Evolutionary conservation across 2,113 vertebrate genomes (phyloP), one percentile per base, ranked within the genome.

Genomic region (Lipotes vexillifer): DNA sequence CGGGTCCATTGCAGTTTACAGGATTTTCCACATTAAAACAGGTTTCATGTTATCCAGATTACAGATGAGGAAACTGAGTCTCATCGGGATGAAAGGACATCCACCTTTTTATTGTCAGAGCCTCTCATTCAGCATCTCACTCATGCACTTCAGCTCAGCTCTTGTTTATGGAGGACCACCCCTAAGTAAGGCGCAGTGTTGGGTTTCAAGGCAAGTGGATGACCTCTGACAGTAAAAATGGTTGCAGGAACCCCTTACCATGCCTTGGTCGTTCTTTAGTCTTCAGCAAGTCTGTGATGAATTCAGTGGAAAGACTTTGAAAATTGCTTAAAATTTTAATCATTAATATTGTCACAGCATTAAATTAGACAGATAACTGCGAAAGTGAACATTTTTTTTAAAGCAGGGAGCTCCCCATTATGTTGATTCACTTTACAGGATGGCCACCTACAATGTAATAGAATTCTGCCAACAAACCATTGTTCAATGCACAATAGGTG

Each of bases 121-220:
- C 20, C 33, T 25, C n/a, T 72, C 3, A 23, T 44, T 49, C 17
- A 33, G 5, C 8, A 1, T 44, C 78, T 93, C 71, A 11, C 9
- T 31, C 57, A 9, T 5, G 8, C 0, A 0, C 12, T 13, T 27
- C 31, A n/a, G 9, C 33, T 18, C 23, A 6, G 14, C 38, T 29
- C 9, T 5, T 2, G 1, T 44, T 17, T 31, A 23, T 13, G 18
- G 63, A 68, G 33, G 13, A 31, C 15, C 0, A 0, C 6, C 36
- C 25, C 18, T 1, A 46, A 6, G 8, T 1, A 3, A 69, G 11
- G 6, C 20, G 9, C 21, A 36, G 15, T 10, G 44, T 29, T 23
- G 36, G 15, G 2, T 5, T 10, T 41, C 4, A 18, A 55, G 29
- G n/a, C 25, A 23, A 23, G 63, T 1, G 5, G 21, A 6, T 21